A percentile compares a stretch with the other conserved stretches of the same genome.
phyloP scores from a whole-genome alignment of 37 sponge, comb jelly and placozoan species.

The Cliona cf. orientalis region DNA sequence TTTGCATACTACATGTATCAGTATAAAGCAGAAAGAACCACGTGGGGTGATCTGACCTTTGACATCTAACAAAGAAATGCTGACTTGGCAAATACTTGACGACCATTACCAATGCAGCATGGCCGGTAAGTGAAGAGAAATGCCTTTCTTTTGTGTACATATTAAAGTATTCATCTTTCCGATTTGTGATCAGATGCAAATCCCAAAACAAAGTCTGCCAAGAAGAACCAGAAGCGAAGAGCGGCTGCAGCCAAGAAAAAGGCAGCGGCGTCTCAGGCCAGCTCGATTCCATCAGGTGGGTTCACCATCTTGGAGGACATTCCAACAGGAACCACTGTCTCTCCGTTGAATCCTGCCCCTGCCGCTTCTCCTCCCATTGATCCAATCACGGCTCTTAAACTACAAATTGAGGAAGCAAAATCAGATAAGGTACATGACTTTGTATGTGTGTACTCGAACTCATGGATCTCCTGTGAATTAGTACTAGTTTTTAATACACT shows the following conservation, averaged over 20 bases:
- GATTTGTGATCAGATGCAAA: neutral
- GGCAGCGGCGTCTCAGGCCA: no score
- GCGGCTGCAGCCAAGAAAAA: neutral
- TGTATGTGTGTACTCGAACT: no score
- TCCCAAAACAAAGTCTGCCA: constrained; percentile 22
- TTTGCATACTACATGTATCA: no score
- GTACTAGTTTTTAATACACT: no score
- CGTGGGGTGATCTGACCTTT: no score
- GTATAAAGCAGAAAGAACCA: no score
- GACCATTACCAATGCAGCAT: neutral
- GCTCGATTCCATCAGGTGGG: no score
- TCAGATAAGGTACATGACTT: constrained; percentile 42
- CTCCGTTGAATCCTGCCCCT: neutral
- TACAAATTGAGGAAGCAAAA: constrained; percentile 74
- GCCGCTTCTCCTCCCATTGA: constrained; percentile 1
- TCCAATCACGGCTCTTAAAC: constrained; percentile 50
- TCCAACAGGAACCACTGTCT: neutral
- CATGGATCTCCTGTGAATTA: no score
- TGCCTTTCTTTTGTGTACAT: neutral
- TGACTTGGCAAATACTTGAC: neutral
- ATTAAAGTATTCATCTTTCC: neutral
- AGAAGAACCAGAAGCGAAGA: constrained; percentile 47
- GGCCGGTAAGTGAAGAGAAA: neutral
- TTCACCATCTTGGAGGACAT: neutral
- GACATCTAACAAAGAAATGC: no score